Evolutionary conservation across 2,888 invertebrate genomes (phyloP), one percentile per base, ranked within the genome.

Genomic region (Galerucella calmariensis): DNA sequence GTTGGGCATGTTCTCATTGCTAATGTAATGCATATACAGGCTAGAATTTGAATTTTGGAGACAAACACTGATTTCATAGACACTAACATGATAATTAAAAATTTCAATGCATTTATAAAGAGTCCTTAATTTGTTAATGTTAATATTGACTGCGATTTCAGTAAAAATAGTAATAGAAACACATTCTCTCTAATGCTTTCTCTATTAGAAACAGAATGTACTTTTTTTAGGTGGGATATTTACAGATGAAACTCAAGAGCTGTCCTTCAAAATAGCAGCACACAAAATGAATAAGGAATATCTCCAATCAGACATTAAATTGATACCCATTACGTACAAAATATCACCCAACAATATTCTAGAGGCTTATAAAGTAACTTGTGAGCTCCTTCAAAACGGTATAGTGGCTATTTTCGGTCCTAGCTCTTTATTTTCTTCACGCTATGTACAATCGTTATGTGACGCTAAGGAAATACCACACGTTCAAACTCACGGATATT

Each of bases 341-440:
- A 74, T 81, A 5, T 74, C 80, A 0, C 72, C 76, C 35, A 75
- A 75, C n/a, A 79, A 82, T 62, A 76, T 79, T 4, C 77, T 82
- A 5, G 77, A 79, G 41, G 75, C 80, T 2, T 76, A 79, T 59
- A 70, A 53, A 63, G 74, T 75, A 1, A 75, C 81, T 9, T 81
- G 82, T 62, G 66, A 69, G 72, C 84, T 90, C 3, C 87, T 89
- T 1, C 81, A 87, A 84, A 88, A 88, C 80, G 79, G 80, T 9
- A 89, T 92, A 1, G 90, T 90, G 0, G 92, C 90, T 10, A 88
- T 94, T 70, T 90, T 94, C 51, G 93, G 93, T 2, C 93, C 93
- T 0, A 89, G 90, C 76, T 88, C 90, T 48, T 87, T 86, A 63
- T 85, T 88, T 70, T 88, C 90, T 1, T 89, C 92, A 0, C 89